Base-by-base conservation (phyloP, 2,888 invertebrate species). In the Caenorhabditis virilis region DNA sequence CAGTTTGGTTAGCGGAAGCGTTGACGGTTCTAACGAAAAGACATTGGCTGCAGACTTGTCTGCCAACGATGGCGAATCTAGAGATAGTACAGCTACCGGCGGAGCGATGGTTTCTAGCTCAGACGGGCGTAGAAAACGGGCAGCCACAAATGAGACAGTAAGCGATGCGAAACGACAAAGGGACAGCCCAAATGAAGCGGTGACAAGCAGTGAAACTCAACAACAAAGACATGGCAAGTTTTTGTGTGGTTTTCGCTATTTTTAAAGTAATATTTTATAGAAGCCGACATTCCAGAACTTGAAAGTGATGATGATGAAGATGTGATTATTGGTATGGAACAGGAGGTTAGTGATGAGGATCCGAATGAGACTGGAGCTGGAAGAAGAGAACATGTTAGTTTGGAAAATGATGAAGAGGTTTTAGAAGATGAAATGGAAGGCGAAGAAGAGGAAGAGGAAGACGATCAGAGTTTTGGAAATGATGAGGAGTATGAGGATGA, bases 21-120 rank as follows among this genome's bases (percentile, higher is more conserved):
- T 61, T 22, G 66, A 66, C 26, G 46, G 55, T 15, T 11, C 11
- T 13, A 39, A 25, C 20, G 42, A 51, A 22, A 50, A 52, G n/a
- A 27, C 45, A 5, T 13, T 38, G 9, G 53, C 57, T 26, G 23
- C 18, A 13, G 53, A 53, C 26, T 18, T 43, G 11, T 25, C 20
- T 25, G 38, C 54, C 1, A 63, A 63, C 38, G 65, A 63, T 41
- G 60, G 66, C 2, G 72, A 72, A 23, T 72, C 72, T 2, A 47
- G 65, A 15, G 72, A 72, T 27, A 67, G 72, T 35, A 49, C 50
- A 4, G 43, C 22, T n/a, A 54, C 51, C 1, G 52, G 55, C 16
- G 66, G 66, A 2, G n/a, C n/a, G n/a, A n/a, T n/a, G n/a, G 72
- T 72, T 11, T 69, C 72, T n/a, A 69, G 67, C 30, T 69, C 72